Evolutionary conservation across 2,113 vertebrate species (phyloP), one percentile per base, ranked within the genome.

Genomic region (Poicephalus gulielmi): DNA sequence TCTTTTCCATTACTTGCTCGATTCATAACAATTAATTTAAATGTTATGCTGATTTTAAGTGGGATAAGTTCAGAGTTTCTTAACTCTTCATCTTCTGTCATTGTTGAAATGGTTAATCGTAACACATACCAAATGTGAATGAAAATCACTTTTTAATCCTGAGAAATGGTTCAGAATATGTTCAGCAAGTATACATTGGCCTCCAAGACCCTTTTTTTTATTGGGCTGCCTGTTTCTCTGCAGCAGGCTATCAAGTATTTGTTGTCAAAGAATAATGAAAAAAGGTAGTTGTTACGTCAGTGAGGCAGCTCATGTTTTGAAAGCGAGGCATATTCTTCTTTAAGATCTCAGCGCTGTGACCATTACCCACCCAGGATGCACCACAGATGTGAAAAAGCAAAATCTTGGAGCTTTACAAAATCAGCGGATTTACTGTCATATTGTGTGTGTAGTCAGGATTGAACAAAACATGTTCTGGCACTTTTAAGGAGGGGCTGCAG

Each of bases 101-200:
- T 18, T 87, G 19, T 41, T 75, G n/a, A 75, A 82, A 57, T 63
- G 11, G 10, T 85, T 68, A 67, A 78, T 44, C 22, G 53, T 17
- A 44, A 86, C 13, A 59, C 22, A 68, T 27, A 8, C 12, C 7
- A 74, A 74, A 69, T 2, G 2, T 47, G 11, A 43, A 39, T 57
- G 16, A 77, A 5, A 57, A 57, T 59, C 22, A 47, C 3, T 49
- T 67, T 64, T 85, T 53, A 78, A 64, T 53, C 15, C 12, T 53
- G 15, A 69, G 37, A 69, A 55, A 53, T 49, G 62, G 43, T 30
- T 66, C 27, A 41, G 15, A 55, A n/a, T 66, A 33, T 41, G 2
- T 23, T 30, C 41, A 53, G 11, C 2, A 57, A 50, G 1, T 5
- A 11, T 24, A 31, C 19, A 9, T 25, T 1, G 0, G 24, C 28